Base-by-base conservation (phyloP, 2,888 invertebrate species). In the Ametastegia equiseti region DNA sequence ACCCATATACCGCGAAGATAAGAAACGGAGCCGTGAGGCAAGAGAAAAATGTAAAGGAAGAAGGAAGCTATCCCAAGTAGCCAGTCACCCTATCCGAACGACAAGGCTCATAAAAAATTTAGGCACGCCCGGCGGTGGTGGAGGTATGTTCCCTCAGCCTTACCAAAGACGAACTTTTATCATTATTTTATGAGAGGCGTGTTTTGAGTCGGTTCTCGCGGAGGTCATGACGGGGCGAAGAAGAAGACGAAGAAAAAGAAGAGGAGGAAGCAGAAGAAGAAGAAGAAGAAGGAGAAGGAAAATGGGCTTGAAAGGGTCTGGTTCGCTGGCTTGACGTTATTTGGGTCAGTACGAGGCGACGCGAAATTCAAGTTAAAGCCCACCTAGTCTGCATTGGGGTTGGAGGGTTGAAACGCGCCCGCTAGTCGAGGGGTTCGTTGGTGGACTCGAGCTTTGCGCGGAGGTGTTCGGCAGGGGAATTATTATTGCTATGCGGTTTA, bases 41-140 rank as follows among this genome's bases (percentile, higher is more conserved):
- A 30, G 33, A 78, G 27, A 9, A n/a, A 78, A 42, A 60, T 45
- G 27, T 39, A 54, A 75, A 36, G 54, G 27, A 63, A 13, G 63
- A 60, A 54, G 60, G n/a, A 42, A 60, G 80, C 71, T 80, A 47
- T 71, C 67, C 50, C 27, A 30, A 60, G 33, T 33, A 60, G 30
- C 57, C 71, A 60, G 50, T 69, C 63, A 69, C n/a, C 80, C 80
- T 42, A 33, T 73, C 57, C 71, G 69, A 42, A 45, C 57, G 80
- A 71, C 71, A 80, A 47, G 54, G 39, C 69, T 81, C 81, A 75
- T 81, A 77, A 81, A 81, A 81, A 81, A 81, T 81, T 73, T 75
- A 75, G 63, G 77, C 77, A 75, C 65, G 63, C 60, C 36, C 65
- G n/a, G 60, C 47, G 75, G 73, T 77, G 65, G 60, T 23, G 36